These are phyloP conservation scores for Bombus consobrinus DNA, from an alignment of 1,140 invertebrate genomes.

Conservation along the genomic window DNA sequence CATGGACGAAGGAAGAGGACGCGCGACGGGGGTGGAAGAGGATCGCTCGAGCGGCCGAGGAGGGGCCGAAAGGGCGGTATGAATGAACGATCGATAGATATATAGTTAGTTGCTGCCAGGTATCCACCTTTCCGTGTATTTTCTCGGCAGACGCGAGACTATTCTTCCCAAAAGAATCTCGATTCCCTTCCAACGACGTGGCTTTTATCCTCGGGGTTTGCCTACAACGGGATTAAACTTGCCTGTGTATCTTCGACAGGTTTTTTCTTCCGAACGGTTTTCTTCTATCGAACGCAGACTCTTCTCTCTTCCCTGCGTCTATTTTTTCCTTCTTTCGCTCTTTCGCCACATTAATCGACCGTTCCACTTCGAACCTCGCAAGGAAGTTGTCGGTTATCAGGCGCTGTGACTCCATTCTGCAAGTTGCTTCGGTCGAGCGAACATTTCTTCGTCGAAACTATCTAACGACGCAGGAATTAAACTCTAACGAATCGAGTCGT, in stretches of 20 bases:
- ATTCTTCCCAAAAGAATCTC: background rate
- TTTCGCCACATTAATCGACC: no score
- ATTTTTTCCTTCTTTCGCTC: no score
- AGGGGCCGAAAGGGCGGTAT: conserved; percentile 73
- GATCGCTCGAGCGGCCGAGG: conserved; percentile 55
- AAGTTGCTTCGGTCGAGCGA: background rate
- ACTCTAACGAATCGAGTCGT: background rate
- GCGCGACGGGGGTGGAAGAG: conserved; percentile 54
- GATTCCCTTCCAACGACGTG: background rate
- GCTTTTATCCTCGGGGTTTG: background rate
- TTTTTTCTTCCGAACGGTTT: background rate
- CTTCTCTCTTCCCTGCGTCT: background rate
- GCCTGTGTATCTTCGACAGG: background rate
- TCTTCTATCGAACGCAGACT: background rate
- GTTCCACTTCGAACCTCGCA: no score
- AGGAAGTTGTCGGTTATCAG: background rate
- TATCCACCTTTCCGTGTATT: conserved; percentile 53
- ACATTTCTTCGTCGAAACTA: background rate
- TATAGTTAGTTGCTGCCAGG: conserved; percentile 71
- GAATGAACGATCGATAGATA: conserved; percentile 81
- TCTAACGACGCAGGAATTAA: background rate
- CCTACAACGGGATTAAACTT: background rate
- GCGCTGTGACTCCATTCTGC: background rate
- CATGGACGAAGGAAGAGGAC: conserved; percentile 42
- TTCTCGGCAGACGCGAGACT: background rate